Base-by-base conservation (phyloP, 2,113 vertebrate species). In the Acinonyx jubatus region DNA sequence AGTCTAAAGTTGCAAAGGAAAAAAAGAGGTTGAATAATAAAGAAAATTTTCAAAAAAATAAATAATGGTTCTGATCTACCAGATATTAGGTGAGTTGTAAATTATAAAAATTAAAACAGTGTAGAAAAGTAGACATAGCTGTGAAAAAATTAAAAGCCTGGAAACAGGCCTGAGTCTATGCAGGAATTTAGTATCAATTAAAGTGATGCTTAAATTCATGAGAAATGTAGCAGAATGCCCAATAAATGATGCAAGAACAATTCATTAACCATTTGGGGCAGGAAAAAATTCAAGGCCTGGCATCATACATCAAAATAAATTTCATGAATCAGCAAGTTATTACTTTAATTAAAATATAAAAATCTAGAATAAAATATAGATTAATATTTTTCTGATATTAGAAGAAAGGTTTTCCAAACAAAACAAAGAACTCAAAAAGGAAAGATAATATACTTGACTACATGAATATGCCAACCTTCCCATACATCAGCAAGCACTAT, bases 341-440 rank as follows among this genome's bases (percentile, higher is more conserved):
- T 96, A 86, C 91, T 95, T 94, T 97, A 96, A 97, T 96, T 85
- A 96, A 96, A 57, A 73, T 38, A 80, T 66, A 33, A 96, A 96
- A 95, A 97, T 21, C n/a, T 36, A 88, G 85, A 80, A 79, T 90
- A 88, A 94, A 97, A 94, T 95, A 88, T 19, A 87, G 27, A 66
- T 31, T 61, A 27, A 81, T 71, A 29, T 50, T 89, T 92, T 90
- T 36, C 73, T 45, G 57, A 9, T 31, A 74, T 52, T 68, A 82
- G 82, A 80, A 82, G 50, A 94, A 91, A 61, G 33, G 48, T 15
- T 57, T 80, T 36, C 16, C 50, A 36, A 82, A 33, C n/a, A 45
- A 82, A 79, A 83, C 33, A 3, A 63, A 78, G 5, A 4, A 27
- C 16, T 52, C 80, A 50, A 66, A 80, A 55, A 33, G 31, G 57